phyloP scores from a whole-genome alignment of 2,113 vertebrate genomes.

The Odobenus rosmarus region DNA sequence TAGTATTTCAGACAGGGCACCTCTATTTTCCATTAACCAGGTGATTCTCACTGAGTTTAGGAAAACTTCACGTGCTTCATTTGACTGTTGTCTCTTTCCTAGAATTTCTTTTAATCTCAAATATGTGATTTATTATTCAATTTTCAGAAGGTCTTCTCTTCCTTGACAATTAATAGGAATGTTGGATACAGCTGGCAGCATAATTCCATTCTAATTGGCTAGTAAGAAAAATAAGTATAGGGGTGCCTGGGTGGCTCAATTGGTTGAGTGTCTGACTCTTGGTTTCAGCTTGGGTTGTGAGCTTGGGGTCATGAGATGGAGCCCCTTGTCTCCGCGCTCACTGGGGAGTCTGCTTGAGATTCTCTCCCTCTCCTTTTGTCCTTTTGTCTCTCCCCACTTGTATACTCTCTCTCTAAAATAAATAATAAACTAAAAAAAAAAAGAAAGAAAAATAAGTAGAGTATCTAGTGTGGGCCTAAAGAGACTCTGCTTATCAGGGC shows the following conservation, averaged over 20 bases:
- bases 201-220: background rate
- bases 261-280: too few relatives aligned
- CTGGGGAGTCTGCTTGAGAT: too few relatives aligned
- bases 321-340: too few relatives aligned
- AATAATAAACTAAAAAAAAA: background rate
- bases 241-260: background rate
- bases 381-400: too few relatives aligned
- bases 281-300: too few relatives aligned
- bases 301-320: too few relatives aligned
- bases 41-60: background rate
- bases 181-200: background rate
- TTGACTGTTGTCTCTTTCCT: background rate
- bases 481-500: background rate
- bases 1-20: background rate
- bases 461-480: background rate
- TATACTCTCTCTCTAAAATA: too few relatives aligned
- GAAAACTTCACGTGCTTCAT: background rate
- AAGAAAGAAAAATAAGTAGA: background rate
- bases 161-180: background rate
- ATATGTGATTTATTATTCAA: background rate
- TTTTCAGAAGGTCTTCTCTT: background rate
- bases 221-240: background rate
- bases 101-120: background rate
- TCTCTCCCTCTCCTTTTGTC: too few relatives aligned
- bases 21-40: slow-evolving; percentile 2